Evolutionary conservation across 1,140 invertebrate species (phyloP).

Genomic region (Catajapyx aquilonaris): DNA sequence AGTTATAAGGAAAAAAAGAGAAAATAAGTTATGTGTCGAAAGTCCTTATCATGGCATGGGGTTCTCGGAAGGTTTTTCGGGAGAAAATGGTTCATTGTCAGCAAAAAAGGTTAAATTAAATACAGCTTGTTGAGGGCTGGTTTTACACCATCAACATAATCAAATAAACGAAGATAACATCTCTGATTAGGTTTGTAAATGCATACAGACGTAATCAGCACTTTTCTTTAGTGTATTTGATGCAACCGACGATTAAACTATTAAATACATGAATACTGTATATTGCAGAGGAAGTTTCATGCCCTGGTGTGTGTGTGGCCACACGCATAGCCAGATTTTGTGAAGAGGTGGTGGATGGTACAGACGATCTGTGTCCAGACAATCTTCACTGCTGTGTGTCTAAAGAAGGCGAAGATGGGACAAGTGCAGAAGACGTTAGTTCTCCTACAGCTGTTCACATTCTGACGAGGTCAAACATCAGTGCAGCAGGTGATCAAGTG

Average conservation of each 20-base stretch:
- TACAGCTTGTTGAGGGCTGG: background rate
- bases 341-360: slow-evolving; percentile 48
- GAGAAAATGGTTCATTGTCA: no score
- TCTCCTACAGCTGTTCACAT: no score
- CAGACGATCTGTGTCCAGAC: slow-evolving; percentile 40
- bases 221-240: no score
- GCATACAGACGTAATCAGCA: no score
- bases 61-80: no score
- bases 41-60: no score
- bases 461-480: background rate
- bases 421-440: background rate
- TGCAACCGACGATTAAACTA: background rate
- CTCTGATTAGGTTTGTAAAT: no score
- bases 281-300: slow-evolving; percentile 27
- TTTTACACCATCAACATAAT: no score
- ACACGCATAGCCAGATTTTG: slow-evolving; percentile 60
- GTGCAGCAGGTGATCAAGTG: background rate
- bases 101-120: slow-evolving; percentile 1
- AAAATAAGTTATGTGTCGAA: no score
- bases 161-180: background rate
- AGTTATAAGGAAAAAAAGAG: no score
- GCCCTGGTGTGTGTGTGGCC: slow-evolving; percentile 61
- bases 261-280: background rate
- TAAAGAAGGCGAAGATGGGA: slow-evolving; percentile 3
- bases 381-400: slow-evolving; percentile 47